Percentiles rank a stretch among this genome's conserved stretches.
These are phyloP conservation scores for Eira barbara DNA, from an alignment of 2,113 vertebrate genomes.

Conservation along the genomic window DNA sequence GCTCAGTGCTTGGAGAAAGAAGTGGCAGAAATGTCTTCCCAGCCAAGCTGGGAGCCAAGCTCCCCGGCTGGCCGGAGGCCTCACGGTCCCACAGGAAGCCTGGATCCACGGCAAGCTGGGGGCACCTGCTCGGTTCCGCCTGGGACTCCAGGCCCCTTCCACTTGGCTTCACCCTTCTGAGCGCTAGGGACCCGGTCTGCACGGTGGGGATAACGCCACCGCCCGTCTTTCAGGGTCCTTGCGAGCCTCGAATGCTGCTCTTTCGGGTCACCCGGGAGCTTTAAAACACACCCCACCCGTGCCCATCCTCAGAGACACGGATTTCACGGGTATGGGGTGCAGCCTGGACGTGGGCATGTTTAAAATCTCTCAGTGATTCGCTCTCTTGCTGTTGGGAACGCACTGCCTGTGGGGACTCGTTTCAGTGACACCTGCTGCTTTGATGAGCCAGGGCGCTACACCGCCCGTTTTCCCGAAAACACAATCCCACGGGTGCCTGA, in stretches of 20 bases:
- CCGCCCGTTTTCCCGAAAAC: background rate
- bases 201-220: background rate
- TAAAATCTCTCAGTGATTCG: background rate
- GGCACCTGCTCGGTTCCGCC: background rate
- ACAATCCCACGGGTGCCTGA: background rate
- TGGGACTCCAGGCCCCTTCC: background rate
- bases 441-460: background rate
- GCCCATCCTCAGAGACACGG: background rate
- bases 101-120: background rate
- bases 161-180: background rate
- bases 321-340: background rate
- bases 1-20: background rate
- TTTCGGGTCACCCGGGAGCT: background rate
- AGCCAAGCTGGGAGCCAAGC: background rate
- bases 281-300: background rate
- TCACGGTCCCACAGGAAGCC: background rate
- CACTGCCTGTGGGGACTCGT: background rate
- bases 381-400: background rate
- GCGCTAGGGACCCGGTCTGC: background rate
- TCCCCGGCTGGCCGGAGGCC: background rate
- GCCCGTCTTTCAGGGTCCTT: background rate
- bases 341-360: background rate
- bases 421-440: background rate
- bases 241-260: background rate
- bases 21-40: background rate